Base-by-base conservation (phyloP, 2,797 vertebrate genomes). In the Oceanodroma leucorhoa region DNA sequence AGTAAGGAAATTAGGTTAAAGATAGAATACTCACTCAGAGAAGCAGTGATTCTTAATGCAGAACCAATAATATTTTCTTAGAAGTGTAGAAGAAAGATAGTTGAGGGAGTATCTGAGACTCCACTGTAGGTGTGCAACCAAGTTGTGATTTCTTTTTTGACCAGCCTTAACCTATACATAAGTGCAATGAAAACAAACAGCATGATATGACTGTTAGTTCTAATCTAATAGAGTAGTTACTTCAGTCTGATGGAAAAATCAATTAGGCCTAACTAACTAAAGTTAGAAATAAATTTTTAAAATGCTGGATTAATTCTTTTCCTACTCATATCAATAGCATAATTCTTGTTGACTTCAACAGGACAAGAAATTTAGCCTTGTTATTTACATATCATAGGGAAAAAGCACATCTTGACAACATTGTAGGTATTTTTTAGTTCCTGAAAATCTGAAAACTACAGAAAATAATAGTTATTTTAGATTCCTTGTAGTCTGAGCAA, bases 391-490 rank as follows among this genome's bases (percentile, higher is more conserved):
- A 51, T 10, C 4, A 12, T 54, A 19, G 2, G 4, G 19, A 38
- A 90, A 82, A 66, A 36, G 0, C 8, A 23, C 6, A 65, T 16
- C 9, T 62, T 46, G 12, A 32, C 9, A 60, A 21, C 3, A 43
- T 6, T 66, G 5, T 38, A n/a, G 16, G 0, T 0, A 7, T 16
- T 30, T 43, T 54, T 58, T 10, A n/a, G 7, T 30, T 67, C 18
- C 9, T 51, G n/a, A 70, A 69, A 72, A 41, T 30, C 34, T 67
- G 26, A 87, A 67, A 55, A 61, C 4, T 55, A 20, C 26, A 61
- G 16, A 61, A 69, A 77, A 46, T 17, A 51, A 22, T 55, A 46
- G 7, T 8, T 72, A 18, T 55, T 72, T 73, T 73, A 38, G 34
- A 75, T 34, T 41, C 15, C 19, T 65, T 40, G 8, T 40, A 45